Base-by-base conservation (phyloP, 2,888 invertebrate genomes). In the Pristionchus japonicus region DNA sequence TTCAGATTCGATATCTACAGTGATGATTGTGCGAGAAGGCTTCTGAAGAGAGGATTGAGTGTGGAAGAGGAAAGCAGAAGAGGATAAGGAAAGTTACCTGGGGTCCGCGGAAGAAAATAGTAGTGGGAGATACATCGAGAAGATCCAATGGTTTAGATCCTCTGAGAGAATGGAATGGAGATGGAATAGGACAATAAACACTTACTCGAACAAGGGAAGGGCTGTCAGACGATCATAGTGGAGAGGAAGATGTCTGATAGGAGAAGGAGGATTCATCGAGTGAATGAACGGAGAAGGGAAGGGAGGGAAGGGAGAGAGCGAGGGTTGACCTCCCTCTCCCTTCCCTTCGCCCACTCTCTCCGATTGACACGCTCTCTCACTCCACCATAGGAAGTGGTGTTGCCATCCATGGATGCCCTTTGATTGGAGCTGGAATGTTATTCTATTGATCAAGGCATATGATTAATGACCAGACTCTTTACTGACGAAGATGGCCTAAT, bases 181-280 rank as follows among this genome's bases (percentile, higher is more conserved):
- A 70, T 17, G n/a, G n/a, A n/a, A n/a, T n/a, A n/a, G n/a, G n/a
- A 20, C 17, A 37, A 20, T 34, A 70, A 34, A 70, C 31, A 34
- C 74, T 74, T 20, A 74, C 74, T 74, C n/a, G 40, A 13, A 20
- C 1, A 3, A 2, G n/a, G 74, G 43, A n/a, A 74, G n/a, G n/a
- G 37, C 20, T 17, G 40, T n/a, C 3, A n/a, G 20, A 4, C 74
- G 74, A 40, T 17, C 40, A 20, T 40, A 74, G 3, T n/a, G 74
- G 74, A 74, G 74, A 74, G 74, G 74, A 74, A 74, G 40, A 23
- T 74, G 74, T 40, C 37, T 74, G 31, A 74, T 40, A n/a, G n/a
- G n/a, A n/a, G n/a, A n/a, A 13, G 43, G 74, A 40, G 40, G 74
- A 40, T 20, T 13, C 40, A 74, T 74, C 74, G 34, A 27, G 43